Evolutionary conservation across 2,797 vertebrate species (phyloP).

Genomic region (Pristis pectinata): DNA sequence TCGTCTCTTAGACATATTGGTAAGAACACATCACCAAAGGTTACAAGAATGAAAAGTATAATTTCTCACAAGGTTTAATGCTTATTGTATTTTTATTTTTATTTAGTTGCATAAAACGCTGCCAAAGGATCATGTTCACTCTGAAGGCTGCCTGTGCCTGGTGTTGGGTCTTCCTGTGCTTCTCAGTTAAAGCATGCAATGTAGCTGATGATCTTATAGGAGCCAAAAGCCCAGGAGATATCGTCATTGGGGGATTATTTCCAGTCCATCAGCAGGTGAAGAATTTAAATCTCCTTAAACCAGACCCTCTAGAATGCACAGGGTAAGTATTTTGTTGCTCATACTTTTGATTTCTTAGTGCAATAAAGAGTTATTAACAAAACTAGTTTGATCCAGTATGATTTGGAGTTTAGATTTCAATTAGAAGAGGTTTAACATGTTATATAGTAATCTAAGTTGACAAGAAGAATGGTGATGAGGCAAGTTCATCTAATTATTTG

Average conservation of each 20-base stretch:
- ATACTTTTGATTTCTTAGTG: neutral
- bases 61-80: neutral
- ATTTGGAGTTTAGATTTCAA: neutral
- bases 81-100: neutral
- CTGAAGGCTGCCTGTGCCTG: neutral
- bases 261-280: neutral
- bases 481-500: neutral
- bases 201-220: neutral
- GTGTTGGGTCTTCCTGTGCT: neutral
- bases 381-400: neutral
- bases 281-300: neutral
- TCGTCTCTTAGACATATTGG: no score
- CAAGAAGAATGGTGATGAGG: neutral
- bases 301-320: neutral
- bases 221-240: constrained; percentile 5
- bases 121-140: neutral
- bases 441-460: neutral
- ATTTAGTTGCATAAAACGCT: neutral
- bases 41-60: neutral
- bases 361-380: neutral
- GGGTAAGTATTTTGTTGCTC: neutral
- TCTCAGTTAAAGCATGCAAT: neutral
- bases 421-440: neutral
- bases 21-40: neutral
- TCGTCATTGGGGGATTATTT: constrained; percentile 22